phyloP scores from a whole-genome alignment of 2,113 vertebrate species.

The Falcunculus frontatus region DNA sequence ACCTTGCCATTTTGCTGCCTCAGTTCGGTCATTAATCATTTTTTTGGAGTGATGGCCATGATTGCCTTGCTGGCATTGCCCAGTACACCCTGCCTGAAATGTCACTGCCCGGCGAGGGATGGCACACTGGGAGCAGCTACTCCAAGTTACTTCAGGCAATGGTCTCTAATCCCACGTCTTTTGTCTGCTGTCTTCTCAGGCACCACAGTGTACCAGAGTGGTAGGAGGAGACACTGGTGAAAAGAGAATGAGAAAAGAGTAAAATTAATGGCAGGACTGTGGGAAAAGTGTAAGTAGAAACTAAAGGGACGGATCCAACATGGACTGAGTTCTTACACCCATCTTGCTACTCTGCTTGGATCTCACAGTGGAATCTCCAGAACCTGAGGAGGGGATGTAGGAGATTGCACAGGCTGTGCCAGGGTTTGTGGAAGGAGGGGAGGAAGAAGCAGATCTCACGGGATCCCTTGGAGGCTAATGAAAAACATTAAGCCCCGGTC shows the following conservation, averaged over 20 bases:
- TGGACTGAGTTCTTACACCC: accelerated
- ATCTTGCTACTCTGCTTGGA: background rate
- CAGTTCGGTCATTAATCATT: background rate
- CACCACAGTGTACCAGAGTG: too few species aligned
- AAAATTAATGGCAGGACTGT: background rate
- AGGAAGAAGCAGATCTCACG: background rate
- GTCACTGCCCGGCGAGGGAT: background rate
- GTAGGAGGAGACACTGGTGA: too few species aligned
- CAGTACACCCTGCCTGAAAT: background rate
- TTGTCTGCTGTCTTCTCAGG: background rate
- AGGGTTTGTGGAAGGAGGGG: background rate
- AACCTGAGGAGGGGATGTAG: background rate
- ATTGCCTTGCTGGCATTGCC: background rate
- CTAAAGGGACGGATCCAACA: background rate
- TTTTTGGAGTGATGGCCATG: background rate
- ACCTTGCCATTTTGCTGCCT: background rate
- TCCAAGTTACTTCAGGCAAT: background rate
- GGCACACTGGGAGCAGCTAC: background rate
- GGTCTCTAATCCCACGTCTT: background rate
- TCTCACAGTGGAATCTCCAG: background rate
- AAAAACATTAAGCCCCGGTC: background rate
- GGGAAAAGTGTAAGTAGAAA: background rate
- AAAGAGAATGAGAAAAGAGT: background rate
- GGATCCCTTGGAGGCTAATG: background rate
- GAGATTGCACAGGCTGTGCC: background rate